Base-by-base conservation (phyloP, 2,113 vertebrate species). In the Empidonax traillii region DNA sequence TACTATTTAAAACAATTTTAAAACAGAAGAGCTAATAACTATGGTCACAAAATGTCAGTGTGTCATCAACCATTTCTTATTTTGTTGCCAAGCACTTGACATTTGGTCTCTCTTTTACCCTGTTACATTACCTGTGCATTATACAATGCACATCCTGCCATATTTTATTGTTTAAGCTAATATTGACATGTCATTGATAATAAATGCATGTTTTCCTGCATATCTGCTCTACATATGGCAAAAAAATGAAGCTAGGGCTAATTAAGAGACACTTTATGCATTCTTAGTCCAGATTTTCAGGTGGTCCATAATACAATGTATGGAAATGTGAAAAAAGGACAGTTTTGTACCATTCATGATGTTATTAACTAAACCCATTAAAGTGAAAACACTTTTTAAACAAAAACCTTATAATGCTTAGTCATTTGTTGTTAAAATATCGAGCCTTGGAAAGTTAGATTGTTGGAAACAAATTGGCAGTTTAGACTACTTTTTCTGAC, bases 301-400 rank as follows among this genome's bases (percentile, higher is more conserved):
- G 94, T 95, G 97, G 96, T 98, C 97, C 98, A 83, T 98, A 96
- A 98, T 91, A 95, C 89, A 83, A 97, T 98, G 97, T 98, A 98
- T 96, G 97, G 96, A 97, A 98, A 98, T 98, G 97, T 97, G 97
- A 98, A 98, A 98, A 97, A 98, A 96, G 95, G 97, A 97, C 95
- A 97, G 97, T 98, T 98, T 98, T 98, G 98, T 98, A 98, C 96
- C 96, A 94, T 97, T 97, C 93, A 97, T 98, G 96, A 98, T 98
- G 98, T 98, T 98, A 97, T 97, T 98, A 98, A 98, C 97, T 97
- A 97, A 97, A 97, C 97, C 97, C 96, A 98, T 98, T 98, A 98
- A 98, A 98, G 93, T 96, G 88, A 97, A 97, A 98, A 97, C 95
- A 97, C 68, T 97, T 98, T 98, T 98, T 98, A 96, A 98, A 98